Percentiles rank a stretch among this genome's conserved stretches.
These are phyloP conservation scores for Pycnonotus jocosus DNA, from an alignment of 2,113 vertebrate species.

Conservation along the genomic window DNA sequence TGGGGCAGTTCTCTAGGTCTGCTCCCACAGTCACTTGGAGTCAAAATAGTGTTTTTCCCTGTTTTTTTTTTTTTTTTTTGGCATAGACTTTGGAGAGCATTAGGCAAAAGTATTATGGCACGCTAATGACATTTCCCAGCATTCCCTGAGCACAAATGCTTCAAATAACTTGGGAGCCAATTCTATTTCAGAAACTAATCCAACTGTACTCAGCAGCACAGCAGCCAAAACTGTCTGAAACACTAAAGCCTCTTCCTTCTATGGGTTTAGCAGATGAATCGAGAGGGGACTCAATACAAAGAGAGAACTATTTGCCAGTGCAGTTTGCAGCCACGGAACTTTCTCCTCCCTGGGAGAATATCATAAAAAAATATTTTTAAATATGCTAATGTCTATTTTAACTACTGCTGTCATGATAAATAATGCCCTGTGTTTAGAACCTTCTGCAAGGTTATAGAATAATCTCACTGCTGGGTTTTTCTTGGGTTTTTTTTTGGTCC, in stretches of 20 bases:
- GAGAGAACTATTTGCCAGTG: conserved; percentile 26
- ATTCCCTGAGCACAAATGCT: conserved; percentile 22
- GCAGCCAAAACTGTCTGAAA: conserved; percentile 45
- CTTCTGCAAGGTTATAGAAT: not conserved
- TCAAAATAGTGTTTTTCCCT: conserved; percentile 18
- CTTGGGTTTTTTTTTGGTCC: not conserved
- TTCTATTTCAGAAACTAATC: conserved; percentile 63
- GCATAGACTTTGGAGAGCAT: conserved; percentile 47
- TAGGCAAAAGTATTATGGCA: conserved; percentile 50
- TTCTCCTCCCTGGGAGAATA: not conserved
- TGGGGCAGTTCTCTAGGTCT: not conserved
- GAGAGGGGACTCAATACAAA: conserved; percentile 2
- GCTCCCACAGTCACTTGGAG: not conserved
- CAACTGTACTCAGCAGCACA: conserved; percentile 29
- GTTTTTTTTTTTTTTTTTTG: conserved; percentile 25
- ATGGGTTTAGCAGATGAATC: conserved; percentile 66
- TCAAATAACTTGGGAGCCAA: conserved; percentile 61
- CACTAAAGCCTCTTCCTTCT: conserved; percentile 55
- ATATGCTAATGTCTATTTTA: not conserved
- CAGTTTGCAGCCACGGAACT: not conserved
- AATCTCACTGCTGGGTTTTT: not conserved
- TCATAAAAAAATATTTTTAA: not conserved
- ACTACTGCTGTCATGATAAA: not conserved
- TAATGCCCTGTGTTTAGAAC: not conserved
- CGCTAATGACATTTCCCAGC: conserved; percentile 57